These are phyloP conservation scores for Eulithis testata DNA, from an alignment of 2,888 invertebrate genomes.

Conservation along the genomic window DNA sequence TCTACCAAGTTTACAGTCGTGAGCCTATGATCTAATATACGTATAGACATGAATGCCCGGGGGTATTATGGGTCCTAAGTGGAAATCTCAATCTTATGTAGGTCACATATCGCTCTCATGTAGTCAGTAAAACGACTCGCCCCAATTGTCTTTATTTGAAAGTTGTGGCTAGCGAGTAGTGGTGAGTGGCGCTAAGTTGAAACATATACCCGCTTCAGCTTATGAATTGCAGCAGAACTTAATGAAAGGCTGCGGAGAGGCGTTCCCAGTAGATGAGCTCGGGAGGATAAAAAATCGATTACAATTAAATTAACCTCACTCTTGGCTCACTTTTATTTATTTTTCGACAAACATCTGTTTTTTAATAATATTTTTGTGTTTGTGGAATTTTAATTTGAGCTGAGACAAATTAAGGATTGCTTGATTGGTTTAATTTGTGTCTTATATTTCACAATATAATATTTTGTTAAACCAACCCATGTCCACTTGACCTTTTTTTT, in stretches of 20 bases:
- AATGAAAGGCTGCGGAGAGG: conserved; percentile 67
- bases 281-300: conserved; percentile 82
- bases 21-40: too few species aligned
- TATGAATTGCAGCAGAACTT: conserved; percentile 43
- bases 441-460: neutral
- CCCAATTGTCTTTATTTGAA: too few species aligned
- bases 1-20: too few species aligned
- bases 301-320: conserved; percentile 79
- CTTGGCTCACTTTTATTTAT: conserved; percentile 76
- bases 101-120: too few species aligned
- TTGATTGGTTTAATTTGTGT: conserved; percentile 1
- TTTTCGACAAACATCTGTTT: conserved; percentile 62
- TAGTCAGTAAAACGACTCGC: too few species aligned
- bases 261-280: conserved; percentile 72
- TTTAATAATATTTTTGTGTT: conserved; percentile 50
- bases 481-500: too few species aligned
- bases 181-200: too few species aligned
- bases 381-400: conserved; percentile 67
- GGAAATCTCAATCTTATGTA: too few species aligned
- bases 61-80: too few species aligned
- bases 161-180: too few species aligned
- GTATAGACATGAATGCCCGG: too few species aligned
- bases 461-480: too few species aligned
- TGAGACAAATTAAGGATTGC: conserved; percentile 1
- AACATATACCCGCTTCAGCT: conserved; percentile 44